Base-by-base conservation (phyloP, 1,140 invertebrate species). In the Ceratina australensis region DNA sequence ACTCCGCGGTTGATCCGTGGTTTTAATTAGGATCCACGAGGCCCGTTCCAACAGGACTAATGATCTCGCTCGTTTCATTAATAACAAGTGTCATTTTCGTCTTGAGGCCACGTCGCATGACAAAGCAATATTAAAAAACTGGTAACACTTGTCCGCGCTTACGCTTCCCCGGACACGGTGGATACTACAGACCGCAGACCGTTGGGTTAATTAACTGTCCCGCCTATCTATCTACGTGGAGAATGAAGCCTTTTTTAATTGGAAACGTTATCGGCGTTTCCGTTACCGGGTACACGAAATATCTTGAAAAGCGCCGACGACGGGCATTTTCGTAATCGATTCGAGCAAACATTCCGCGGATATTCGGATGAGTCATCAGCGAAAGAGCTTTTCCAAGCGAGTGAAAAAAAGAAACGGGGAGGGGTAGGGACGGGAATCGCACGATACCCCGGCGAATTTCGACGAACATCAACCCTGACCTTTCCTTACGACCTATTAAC, bases 11-110 rank as follows among this genome's bases (percentile, higher is more conserved):
- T 82, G 72, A 87, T 89, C 59, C 83, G 59, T 68, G 72, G 63
- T 87, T 89, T 87, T 88, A 91, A 91, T 89, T 88, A 90, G 82
- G 83, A 87, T 76, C 68, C 78, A 73, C 67, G 50, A 52, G 66
- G 28, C 28, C 65, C 52, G 72, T 81, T 86, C 74, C 72, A 75
- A 60, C 49, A 52, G 60, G 82, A 85, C 74, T 84, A 84, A 85
- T 81, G 82, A 79, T 81, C 79, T 72, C 54, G 10, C 69, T 72
- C 61, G 67, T 79, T 85, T 85, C 79, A 84, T 85, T 85, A 85
- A 85, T 85, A 85, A 82, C 57, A 54, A 72, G 69, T 73, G 81
- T 81, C 66, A 78, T 72, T 74, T 61, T 66, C 57, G 56, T 63
- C 54, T 57, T 57, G 65, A 81, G 15, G 63, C n/a, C n/a, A 28